A percentile compares a stretch with the other conserved stretches of the same genome.
Evolutionary conservation across 2,113 vertebrate genomes (phyloP).

Genomic region (Microcebus griseorufus): DNA sequence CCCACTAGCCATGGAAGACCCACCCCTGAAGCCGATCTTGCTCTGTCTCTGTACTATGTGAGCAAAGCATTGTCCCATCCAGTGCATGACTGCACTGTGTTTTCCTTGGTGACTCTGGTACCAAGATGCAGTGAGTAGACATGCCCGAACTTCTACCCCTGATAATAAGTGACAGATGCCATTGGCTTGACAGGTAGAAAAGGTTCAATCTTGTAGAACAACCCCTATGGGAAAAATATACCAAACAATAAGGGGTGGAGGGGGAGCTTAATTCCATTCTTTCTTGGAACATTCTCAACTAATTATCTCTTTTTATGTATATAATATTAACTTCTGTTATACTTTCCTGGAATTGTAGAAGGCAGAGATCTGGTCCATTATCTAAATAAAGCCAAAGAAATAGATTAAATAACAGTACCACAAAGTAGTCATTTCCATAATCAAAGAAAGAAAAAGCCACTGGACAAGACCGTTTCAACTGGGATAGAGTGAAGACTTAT

Average conservation of each 20-base stretch:
- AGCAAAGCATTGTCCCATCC: neutral
- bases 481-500: neutral
- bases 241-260: neutral
- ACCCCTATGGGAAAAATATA: neutral
- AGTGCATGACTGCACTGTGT: neutral
- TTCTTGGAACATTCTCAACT: neutral
- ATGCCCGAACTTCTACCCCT: neutral
- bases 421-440: slow-evolving; percentile 53
- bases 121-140: neutral
- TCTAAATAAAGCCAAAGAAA: slow-evolving; percentile 48
- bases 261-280: neutral
- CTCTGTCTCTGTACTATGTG: neutral
- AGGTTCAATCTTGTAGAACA: neutral
- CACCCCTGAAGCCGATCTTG: neutral
- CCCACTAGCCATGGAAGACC: too few relatives aligned
- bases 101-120: neutral
- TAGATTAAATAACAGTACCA: slow-evolving; percentile 26
- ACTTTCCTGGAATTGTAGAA: neutral
- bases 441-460: slow-evolving; percentile 39
- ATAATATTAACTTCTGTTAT: neutral
- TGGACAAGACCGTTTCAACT: slow-evolving; percentile 4
- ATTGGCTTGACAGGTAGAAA: neutral
- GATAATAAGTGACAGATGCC: too few relatives aligned
- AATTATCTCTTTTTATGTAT: neutral
- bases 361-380: neutral